Conservation (phyloP, 2,797 vertebrate genomes). For the Sebastes oblongus region DNA sequence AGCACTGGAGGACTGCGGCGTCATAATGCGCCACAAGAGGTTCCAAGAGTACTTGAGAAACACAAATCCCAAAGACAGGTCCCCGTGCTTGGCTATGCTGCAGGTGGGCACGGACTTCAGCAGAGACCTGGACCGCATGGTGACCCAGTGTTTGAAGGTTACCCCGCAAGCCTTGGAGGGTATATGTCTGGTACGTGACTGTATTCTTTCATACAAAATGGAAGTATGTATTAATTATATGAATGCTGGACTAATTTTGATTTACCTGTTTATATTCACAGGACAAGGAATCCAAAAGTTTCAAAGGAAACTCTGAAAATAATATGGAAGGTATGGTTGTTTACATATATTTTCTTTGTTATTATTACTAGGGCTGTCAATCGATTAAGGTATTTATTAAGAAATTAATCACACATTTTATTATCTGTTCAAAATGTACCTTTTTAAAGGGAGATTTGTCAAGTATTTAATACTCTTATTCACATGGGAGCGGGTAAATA, state of each 20-base stretch:
- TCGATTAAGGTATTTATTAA: too few species aligned
- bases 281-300: conserved; percentile 84
- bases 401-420: too few species aligned
- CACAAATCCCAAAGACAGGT: conserved; percentile 75
- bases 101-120: conserved; percentile 83
- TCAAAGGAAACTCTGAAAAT: conserved; percentile 75
- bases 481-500: too few species aligned
- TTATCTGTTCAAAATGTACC: too few species aligned
- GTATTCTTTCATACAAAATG: not conserved
- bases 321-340: conserved; percentile 77
- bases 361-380: too few species aligned
- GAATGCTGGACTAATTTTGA: not conserved
- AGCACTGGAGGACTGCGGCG: conserved; percentile 82
- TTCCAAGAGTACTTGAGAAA: conserved; percentile 82
- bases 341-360: not conserved
- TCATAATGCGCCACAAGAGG: conserved; percentile 80
- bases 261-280: conserved; percentile 45
- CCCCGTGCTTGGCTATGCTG: conserved; percentile 80
- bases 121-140: conserved; percentile 86
- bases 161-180: conserved; percentile 85
- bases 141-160: conserved; percentile 83
- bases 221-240: not conserved
- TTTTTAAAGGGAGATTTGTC: too few species aligned
- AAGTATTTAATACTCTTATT: too few species aligned
- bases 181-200: conserved; percentile 81